These are phyloP conservation scores for Blastomussa wellsi DNA, from an alignment of 92 coral and sea anemone genomes.

Conservation along the genomic window DNA sequence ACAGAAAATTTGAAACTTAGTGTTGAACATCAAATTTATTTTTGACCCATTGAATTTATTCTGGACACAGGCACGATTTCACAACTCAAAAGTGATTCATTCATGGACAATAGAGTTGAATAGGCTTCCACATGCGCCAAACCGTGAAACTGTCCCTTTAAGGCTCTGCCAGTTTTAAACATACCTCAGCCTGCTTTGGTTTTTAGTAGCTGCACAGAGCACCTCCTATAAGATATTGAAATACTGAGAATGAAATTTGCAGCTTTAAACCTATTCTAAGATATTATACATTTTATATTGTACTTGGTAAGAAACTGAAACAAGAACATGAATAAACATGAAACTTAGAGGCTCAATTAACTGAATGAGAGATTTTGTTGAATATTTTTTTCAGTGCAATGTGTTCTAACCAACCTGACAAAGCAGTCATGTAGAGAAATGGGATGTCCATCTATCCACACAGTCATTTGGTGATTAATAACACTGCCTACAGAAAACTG, in stretches of 20 bases:
- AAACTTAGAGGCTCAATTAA: neutral
- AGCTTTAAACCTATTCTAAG: no score
- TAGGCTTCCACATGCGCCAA: no score
- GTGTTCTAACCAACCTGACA: constrained; percentile 39
- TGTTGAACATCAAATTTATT: no score
- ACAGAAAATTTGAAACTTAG: no score
- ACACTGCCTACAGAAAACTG: constrained; percentile 26
- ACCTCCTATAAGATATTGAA: constrained; percentile 25
- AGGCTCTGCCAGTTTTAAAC: no score
- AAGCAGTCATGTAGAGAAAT: constrained; percentile 60
- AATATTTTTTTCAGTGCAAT: neutral
- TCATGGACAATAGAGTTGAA: no score
- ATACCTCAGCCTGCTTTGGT: constrained; percentile 29
- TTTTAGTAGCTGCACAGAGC: constrained; percentile 33
- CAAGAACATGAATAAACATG: neutral
- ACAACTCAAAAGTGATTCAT: no score
- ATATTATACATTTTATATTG: neutral
- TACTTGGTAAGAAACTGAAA: no score
- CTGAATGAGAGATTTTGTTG: neutral
- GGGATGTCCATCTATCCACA: constrained; percentile 65
- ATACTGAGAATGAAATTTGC: neutral
- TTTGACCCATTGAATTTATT: no score
- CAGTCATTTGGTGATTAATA: constrained; percentile 19
- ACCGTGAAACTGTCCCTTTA: no score
- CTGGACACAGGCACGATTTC: no score